Evolutionary conservation across 2,113 vertebrate species (phyloP).

Genomic region (Oceanodroma tethys): DNA sequence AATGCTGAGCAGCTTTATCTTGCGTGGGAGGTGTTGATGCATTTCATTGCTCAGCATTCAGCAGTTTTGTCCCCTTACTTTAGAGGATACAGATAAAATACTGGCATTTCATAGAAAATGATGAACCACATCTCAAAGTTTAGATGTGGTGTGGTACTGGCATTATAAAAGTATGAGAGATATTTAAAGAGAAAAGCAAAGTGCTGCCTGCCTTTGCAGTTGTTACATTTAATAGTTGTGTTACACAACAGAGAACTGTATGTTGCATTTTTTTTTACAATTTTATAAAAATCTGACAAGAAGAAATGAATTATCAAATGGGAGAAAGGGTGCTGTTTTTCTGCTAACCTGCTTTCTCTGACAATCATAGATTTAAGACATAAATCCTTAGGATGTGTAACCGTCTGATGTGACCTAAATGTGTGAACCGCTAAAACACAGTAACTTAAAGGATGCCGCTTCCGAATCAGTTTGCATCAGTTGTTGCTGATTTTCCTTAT

Average conservation of each 20-base stretch:
- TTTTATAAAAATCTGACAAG: background rate
- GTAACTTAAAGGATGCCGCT: conserved; percentile 75
- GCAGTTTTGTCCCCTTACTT: background rate
- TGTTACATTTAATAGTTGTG: background rate
- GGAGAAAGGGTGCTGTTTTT: background rate
- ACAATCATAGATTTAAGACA: conserved; percentile 71
- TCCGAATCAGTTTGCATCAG: conserved; percentile 85
- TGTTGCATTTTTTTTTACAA: background rate
- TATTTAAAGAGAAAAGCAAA: background rate
- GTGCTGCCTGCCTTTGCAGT: background rate
- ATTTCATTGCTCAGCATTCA: background rate
- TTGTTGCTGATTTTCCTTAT: conserved; percentile 80
- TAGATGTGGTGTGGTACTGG: background rate
- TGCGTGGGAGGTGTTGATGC: background rate
- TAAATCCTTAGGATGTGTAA: conserved; percentile 55
- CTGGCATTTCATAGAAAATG: background rate
- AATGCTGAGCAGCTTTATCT: background rate
- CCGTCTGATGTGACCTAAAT: conserved; percentile 70
- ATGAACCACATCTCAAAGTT: background rate
- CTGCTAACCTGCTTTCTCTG: conserved; percentile 60
- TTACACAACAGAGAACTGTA: background rate
- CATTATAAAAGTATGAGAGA: background rate
- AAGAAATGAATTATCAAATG: background rate
- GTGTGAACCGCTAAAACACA: conserved; percentile 78
- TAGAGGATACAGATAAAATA: background rate